Conservation (phyloP, 2,113 vertebrate species). For the Syngnathus typhle region DNA sequence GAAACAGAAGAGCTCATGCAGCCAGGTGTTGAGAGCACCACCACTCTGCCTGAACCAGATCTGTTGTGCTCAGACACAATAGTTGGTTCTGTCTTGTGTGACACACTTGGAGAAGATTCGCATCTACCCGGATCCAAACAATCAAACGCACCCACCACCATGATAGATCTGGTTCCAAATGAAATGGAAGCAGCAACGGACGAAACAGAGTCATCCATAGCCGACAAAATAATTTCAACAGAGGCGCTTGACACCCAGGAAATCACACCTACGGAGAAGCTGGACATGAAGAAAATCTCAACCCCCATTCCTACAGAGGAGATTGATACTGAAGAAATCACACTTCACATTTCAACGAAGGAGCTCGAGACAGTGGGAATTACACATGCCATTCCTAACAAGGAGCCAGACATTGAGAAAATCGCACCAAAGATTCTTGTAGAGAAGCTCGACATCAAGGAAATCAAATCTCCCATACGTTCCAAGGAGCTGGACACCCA, state of each 20-base stretch:
- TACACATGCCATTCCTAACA: background rate
- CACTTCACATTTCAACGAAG: background rate
- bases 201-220: constrained; percentile 40
- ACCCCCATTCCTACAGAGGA: background rate
- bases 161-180: constrained; percentile 34
- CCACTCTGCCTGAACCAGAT: constrained; percentile 32
- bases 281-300: background rate
- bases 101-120: constrained; percentile 37
- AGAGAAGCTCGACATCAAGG: background rate
- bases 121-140: constrained; percentile 25
- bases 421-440: background rate
- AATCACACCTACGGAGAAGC: background rate
- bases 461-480: background rate
- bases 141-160: constrained; percentile 33
- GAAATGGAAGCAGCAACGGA: constrained; percentile 30
- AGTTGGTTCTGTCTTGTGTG: constrained; percentile 25
- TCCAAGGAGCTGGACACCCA: too few relatives aligned
- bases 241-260: background rate
- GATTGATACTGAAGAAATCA: background rate
- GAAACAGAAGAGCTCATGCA: constrained; percentile 72
- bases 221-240: constrained; percentile 25
- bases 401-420: background rate
- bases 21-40: constrained; percentile 74
- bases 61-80: constrained; percentile 27
- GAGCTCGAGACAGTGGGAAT: background rate